Conservation (phyloP, 2,888 invertebrate genomes). For the Brassicogethes aeneus region DNA sequence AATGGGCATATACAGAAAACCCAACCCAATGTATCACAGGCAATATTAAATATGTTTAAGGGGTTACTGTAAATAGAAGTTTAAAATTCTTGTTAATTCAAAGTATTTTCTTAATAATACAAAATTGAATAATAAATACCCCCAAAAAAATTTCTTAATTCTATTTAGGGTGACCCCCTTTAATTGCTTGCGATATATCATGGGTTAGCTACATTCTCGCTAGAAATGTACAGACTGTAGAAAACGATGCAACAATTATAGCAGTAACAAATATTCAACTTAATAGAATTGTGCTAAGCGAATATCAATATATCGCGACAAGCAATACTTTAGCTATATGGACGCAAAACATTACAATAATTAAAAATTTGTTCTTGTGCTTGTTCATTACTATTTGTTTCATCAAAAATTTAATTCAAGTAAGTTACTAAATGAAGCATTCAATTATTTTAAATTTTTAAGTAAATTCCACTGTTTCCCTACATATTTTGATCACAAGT, state of each 20-base stretch:
- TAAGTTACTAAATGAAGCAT: too few relatives aligned
- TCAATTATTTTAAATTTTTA: too few relatives aligned
- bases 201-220: not conserved
- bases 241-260: slow-evolving; percentile 1
- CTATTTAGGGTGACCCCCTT: too few relatives aligned
- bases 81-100: too few relatives aligned
- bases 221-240: not conserved
- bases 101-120: too few relatives aligned
- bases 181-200: too few relatives aligned
- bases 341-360: slow-evolving; percentile 5
- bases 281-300: slow-evolving; percentile 13
- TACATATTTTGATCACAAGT: not conserved
- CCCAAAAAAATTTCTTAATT: too few relatives aligned
- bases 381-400: slow-evolving; percentile 3
- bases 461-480: not conserved
- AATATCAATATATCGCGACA: slow-evolving; percentile 8
- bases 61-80: too few relatives aligned
- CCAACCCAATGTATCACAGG: not conserved
- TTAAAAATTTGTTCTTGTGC: slow-evolving; percentile 11
- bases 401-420: too few relatives aligned
- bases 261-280: slow-evolving; percentile 1
- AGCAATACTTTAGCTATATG: slow-evolving; percentile 9
- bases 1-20: slow-evolving; percentile 10
- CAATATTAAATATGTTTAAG: too few relatives aligned
- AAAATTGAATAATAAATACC: too few relatives aligned